Percentiles rank a stretch among this genome's conserved stretches.
phyloP scores from a whole-genome alignment of 2,888 invertebrate species.

The Chelonus formosanus region DNA sequence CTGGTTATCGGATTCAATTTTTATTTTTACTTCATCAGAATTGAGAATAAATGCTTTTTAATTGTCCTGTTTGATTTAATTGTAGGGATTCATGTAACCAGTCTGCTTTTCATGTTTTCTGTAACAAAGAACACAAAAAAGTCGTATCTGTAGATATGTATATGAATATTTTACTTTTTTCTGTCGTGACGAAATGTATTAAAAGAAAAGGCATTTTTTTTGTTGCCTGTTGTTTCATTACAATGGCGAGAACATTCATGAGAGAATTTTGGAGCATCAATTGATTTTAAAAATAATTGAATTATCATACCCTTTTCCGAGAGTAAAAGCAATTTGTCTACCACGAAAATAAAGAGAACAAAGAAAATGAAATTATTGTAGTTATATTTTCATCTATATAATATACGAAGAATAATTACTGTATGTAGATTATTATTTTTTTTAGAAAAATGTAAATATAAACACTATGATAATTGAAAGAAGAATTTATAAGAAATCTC shows the following conservation, averaged over 20 bases:
- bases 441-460: too few species aligned
- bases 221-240: neutral
- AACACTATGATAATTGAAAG: too few species aligned
- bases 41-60: conserved; percentile 20
- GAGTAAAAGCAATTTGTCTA: conserved; percentile 9
- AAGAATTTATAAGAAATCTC: too few species aligned
- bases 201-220: too few species aligned
- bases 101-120: neutral
- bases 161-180: too few species aligned
- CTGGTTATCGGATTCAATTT: conserved; percentile 22
- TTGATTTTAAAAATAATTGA: conserved; percentile 15
- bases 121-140: neutral
- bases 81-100: conserved; percentile 15
- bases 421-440: too few species aligned
- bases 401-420: conserved; percentile 3
- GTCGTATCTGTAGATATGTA: neutral
- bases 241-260: conserved; percentile 1
- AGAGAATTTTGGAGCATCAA: conserved; percentile 12
- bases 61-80: conserved; percentile 23
- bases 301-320: conserved; percentile 12
- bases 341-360: conserved; percentile 8
- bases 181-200: too few species aligned
- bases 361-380: conserved; percentile 3
- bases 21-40: conserved; percentile 9
- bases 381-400: conserved; percentile 5